A percentile compares a stretch with the other conserved stretches of the same genome.
phyloP scores from a whole-genome alignment of 2,888 invertebrate species.

The Polyploca ridens region DNA sequence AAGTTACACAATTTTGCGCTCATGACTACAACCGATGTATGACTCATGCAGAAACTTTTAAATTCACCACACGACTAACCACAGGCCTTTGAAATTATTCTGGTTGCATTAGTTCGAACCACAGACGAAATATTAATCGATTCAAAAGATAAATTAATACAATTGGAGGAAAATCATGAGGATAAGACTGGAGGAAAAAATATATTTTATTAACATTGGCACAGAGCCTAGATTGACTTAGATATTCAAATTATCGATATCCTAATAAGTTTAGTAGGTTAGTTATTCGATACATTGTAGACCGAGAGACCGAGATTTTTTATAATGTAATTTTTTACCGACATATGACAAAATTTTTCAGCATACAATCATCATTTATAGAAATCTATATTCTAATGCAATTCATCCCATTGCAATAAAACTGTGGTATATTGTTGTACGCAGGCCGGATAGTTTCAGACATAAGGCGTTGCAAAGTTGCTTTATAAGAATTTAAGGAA shows the following conservation, averaged over 20 bases:
- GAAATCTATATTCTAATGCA: no score
- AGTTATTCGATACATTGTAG: background rate
- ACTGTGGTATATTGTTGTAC: no score
- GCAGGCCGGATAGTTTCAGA: no score
- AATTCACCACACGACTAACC: background rate
- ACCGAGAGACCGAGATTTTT: background rate
- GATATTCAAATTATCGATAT: background rate
- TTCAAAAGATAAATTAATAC: background rate
- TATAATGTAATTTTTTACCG: background rate
- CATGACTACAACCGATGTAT: background rate
- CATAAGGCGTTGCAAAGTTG: no score
- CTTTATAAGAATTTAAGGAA: no score
- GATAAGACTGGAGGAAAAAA: background rate
- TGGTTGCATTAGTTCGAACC: conserved; percentile 1
- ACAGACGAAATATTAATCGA: background rate
- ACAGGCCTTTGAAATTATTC: conserved; percentile 3
- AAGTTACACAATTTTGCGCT: background rate
- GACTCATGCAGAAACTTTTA: background rate
- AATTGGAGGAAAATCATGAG: background rate
- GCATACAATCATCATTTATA: no score
- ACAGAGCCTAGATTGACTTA: background rate
- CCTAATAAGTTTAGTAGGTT: background rate
- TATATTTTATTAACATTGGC: background rate
- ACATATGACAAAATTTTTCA: no score
- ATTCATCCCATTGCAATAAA: no score